Conservation (phyloP, 2,113 vertebrate genomes). For the Spea multiplicata region DNA sequence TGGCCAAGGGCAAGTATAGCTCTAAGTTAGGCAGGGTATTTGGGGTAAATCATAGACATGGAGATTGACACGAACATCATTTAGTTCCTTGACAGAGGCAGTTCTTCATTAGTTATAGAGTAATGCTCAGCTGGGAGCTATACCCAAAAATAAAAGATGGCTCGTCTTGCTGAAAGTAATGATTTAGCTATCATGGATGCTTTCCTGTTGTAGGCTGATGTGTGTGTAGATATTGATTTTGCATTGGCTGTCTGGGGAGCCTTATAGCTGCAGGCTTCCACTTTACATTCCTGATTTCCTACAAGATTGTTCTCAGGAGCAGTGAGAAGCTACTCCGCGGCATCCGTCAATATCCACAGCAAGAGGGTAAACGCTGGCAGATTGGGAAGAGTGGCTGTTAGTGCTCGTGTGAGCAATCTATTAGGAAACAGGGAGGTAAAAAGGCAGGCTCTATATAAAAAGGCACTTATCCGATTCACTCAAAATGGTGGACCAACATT, state of each 20-base stretch:
- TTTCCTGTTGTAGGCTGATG: background rate
- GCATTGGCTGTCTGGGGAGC: background rate
- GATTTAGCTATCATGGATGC: background rate
- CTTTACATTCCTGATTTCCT: background rate
- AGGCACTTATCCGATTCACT: too few species aligned
- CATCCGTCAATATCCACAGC: background rate
- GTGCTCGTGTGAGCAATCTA: background rate
- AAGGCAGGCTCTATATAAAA: background rate
- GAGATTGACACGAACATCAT: too few species aligned
- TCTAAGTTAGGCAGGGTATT: too few species aligned
- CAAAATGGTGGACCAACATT: too few species aligned
- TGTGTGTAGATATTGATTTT: background rate
- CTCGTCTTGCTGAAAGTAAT: background rate
- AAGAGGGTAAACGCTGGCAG: background rate
- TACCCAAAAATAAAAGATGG: too few species aligned
- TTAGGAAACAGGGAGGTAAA: background rate
- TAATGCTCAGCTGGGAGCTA: too few species aligned
- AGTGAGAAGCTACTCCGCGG: background rate
- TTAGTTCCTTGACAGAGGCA: too few species aligned
- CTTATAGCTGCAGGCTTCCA: background rate
- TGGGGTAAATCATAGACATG: too few species aligned
- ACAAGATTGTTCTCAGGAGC: background rate
- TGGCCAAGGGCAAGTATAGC: too few species aligned
- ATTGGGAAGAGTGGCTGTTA: background rate
- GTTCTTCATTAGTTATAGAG: too few species aligned